Evolutionary conservation across 1,140 invertebrate species (phyloP).

Genomic region (Cheumatopsyche charites): DNA sequence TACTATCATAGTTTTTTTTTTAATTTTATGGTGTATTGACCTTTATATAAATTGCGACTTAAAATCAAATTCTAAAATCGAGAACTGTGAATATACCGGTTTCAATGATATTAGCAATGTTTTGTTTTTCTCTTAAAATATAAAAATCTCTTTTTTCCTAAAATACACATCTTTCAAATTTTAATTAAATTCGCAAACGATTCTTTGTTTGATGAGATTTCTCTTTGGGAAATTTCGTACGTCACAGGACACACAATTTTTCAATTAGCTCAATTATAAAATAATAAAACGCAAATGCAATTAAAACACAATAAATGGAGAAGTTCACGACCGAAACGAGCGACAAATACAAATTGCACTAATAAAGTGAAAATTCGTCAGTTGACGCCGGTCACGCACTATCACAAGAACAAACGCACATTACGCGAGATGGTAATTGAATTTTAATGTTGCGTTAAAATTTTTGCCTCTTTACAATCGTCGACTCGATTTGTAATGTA

Average conservation of each 20-base stretch:
- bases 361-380: too few relatives aligned
- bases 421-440: not conserved
- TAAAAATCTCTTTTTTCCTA: too few relatives aligned
- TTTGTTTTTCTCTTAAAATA: too few relatives aligned
- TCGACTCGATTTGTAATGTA: too few relatives aligned
- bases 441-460: not conserved
- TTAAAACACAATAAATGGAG: not conserved
- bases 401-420: not conserved
- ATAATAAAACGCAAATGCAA: not conserved
- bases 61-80: constrained; percentile 7
- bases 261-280: too few relatives aligned
- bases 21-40: constrained; percentile 7
- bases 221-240: not conserved
- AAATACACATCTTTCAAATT: too few relatives aligned
- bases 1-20: too few relatives aligned
- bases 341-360: too few relatives aligned
- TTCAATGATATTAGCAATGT: not conserved
- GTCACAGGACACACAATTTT: constrained; percentile 4
- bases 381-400: too few relatives aligned
- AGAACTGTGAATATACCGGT: not conserved
- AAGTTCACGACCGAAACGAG: too few relatives aligned
- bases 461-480: too few relatives aligned
- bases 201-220: not conserved
- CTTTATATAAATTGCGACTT: not conserved
- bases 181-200: too few relatives aligned